phyloP scores from a whole-genome alignment of 2,797 vertebrate species.

The Crax fasciolata region DNA sequence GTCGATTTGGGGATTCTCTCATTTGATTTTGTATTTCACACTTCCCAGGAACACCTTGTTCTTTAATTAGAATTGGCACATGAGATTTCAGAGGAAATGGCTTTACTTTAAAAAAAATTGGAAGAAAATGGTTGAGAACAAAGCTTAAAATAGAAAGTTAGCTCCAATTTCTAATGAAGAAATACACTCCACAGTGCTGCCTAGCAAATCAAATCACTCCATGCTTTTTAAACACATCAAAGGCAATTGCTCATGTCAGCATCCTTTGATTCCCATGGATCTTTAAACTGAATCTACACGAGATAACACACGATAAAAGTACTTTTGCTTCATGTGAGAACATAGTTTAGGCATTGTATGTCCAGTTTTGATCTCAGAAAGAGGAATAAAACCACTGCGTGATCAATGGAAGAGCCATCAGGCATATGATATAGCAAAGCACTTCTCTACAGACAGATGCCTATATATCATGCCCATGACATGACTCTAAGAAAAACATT shows the following conservation, averaged over 20 bases:
- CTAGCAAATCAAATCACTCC: not conserved
- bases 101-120: not conserved
- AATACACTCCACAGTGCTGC: not conserved
- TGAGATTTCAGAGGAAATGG: slow-evolving; percentile 14
- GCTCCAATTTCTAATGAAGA: not conserved
- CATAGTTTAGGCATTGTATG: not conserved
- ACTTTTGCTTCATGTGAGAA: not conserved
- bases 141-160: slow-evolving; percentile 28
- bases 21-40: not conserved
- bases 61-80: not conserved
- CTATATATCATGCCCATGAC: not conserved
- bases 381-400: not conserved
- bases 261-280: not conserved
- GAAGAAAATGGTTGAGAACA: not conserved
- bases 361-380: not conserved
- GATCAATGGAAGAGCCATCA: not conserved
- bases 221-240: not conserved
- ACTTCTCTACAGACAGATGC: not conserved
- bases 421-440: not conserved
- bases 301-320: not conserved
- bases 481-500: not conserved
- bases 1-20: not conserved
- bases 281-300: not conserved
- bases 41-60: not conserved
- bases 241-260: not conserved